Evolutionary conservation across 2,888 invertebrate species (phyloP).

Genomic region (Corbicula japonica): DNA sequence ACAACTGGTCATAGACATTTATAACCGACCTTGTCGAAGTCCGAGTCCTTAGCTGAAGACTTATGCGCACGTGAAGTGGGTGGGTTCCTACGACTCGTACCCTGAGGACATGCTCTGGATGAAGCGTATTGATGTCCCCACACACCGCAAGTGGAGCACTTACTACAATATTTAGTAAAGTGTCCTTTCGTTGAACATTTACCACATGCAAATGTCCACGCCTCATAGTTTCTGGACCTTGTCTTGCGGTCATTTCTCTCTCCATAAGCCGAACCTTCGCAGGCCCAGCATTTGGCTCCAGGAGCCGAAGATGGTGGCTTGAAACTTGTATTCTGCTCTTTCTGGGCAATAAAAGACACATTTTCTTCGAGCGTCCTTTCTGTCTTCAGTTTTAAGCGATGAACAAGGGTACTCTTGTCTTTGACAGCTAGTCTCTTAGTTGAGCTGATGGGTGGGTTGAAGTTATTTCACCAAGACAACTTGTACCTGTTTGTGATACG

Average conservation of each 20-base stretch:
- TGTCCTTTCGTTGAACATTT: constrained; percentile 37
- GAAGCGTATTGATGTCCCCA: constrained; percentile 25
- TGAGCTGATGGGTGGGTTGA: too few species aligned
- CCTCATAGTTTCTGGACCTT: constrained; percentile 31
- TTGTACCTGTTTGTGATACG: too few species aligned
- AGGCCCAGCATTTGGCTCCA: constrained; percentile 25
- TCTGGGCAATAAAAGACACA: constrained; percentile 47
- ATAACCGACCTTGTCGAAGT: constrained; percentile 8
- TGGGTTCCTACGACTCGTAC: not conserved
- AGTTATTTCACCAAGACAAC: too few species aligned
- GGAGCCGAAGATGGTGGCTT: not conserved
- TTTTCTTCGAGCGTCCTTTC: constrained; percentile 47
- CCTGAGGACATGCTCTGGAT: constrained; percentile 4
- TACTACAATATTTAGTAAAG: constrained; percentile 6
- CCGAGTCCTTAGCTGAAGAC: constrained; percentile 2
- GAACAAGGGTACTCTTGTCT: constrained; percentile 39
- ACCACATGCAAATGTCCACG: constrained; percentile 40
- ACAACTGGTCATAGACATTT: constrained; percentile 34
- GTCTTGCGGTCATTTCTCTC: constrained; percentile 38
- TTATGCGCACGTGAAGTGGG: not conserved
- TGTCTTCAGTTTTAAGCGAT: constrained; percentile 39
- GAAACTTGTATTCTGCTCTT: constrained; percentile 37
- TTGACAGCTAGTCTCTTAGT: constrained; percentile 37
- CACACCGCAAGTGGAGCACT: constrained; percentile 5
- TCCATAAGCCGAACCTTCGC: constrained; percentile 35